phyloP scores from a whole-genome alignment of 2,797 vertebrate species.

The Chaenodraco wilsoni region DNA sequence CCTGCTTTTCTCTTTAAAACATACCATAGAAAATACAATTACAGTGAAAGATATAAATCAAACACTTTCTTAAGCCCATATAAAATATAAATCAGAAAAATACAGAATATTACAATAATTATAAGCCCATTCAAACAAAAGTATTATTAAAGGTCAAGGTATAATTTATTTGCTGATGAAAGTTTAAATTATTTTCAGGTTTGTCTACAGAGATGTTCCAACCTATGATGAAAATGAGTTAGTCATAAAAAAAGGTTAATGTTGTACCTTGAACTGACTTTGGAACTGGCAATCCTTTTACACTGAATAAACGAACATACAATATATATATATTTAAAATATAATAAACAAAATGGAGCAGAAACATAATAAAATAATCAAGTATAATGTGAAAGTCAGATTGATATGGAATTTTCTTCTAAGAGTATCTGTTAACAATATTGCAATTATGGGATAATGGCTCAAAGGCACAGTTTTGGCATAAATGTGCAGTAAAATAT shows the following conservation, averaged over 20 bases:
- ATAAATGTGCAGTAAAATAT: conserved; percentile 37
- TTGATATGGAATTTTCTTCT: conserved; percentile 3
- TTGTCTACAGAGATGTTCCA: conserved; percentile 1
- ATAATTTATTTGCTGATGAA: conserved; percentile 30
- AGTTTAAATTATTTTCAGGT: conserved; percentile 33
- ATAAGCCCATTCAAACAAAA: conserved; percentile 55
- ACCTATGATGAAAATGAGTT: not conserved
- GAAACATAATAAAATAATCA: conserved; percentile 21
- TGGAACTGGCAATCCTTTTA: conserved; percentile 29
- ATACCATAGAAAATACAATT: conserved; percentile 73
- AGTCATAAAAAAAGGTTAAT: not conserved
- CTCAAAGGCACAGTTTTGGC: conserved; percentile 30
- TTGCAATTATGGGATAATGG: conserved; percentile 2
- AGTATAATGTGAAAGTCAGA: conserved; percentile 13
- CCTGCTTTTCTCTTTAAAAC: conserved; percentile 62
- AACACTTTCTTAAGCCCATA: conserved; percentile 46
- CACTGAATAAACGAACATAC: conserved; percentile 24
- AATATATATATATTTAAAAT: conserved; percentile 46
- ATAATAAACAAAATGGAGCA: conserved; percentile 24
- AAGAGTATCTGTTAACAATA: conserved; percentile 6
- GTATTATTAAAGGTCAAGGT: conserved; percentile 21
- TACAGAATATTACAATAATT: conserved; percentile 57
- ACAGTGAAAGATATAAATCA: conserved; percentile 63
- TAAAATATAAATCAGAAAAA: conserved; percentile 69
- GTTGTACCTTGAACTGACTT: conserved; percentile 11